A percentile compares a stretch with the other conserved stretches of the same genome.
Conservation (phyloP, 2,888 invertebrate genomes). For the Gymnocheta viridis region DNA sequence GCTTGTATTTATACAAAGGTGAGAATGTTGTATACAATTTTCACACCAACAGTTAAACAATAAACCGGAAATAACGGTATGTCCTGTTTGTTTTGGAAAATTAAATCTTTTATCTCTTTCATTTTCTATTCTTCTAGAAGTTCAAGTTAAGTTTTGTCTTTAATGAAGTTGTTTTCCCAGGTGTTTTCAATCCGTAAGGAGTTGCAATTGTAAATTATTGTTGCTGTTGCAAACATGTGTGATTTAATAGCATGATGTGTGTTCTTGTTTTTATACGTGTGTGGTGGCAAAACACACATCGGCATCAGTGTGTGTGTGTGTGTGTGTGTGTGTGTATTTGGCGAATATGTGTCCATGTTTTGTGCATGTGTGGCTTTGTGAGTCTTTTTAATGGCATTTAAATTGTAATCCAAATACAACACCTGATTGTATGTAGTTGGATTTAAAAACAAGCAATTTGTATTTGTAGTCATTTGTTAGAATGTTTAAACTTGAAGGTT, state of each 20-base stretch:
- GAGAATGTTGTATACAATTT: conserved; percentile 8
- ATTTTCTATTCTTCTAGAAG: background rate
- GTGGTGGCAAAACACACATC: background rate
- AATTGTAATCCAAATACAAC: conserved; percentile 42
- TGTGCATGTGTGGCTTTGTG: background rate
- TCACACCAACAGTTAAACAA: background rate
- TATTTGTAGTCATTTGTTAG: background rate
- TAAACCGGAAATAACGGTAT: background rate
- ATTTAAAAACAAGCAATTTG: conserved; percentile 25
- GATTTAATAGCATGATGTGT: background rate
- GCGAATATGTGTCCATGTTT: background rate
- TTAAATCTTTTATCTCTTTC: background rate
- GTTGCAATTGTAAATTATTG: conserved; percentile 19
- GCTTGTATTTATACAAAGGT: background rate
- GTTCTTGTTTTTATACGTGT: background rate
- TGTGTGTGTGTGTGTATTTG: background rate
- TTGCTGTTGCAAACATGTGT: background rate
- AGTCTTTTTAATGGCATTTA: conserved; percentile 40
- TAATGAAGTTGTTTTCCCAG: conserved; percentile 6
- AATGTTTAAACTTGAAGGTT: background rate
- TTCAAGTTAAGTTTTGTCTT: conserved; percentile 10
- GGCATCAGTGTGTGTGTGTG: background rate
- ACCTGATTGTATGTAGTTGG: conserved; percentile 39
- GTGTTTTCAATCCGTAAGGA: background rate
- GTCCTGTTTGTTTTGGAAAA: background rate